Evolutionary conservation across 2,888 invertebrate species (phyloP).

Genomic region (Apamea epomidion): DNA sequence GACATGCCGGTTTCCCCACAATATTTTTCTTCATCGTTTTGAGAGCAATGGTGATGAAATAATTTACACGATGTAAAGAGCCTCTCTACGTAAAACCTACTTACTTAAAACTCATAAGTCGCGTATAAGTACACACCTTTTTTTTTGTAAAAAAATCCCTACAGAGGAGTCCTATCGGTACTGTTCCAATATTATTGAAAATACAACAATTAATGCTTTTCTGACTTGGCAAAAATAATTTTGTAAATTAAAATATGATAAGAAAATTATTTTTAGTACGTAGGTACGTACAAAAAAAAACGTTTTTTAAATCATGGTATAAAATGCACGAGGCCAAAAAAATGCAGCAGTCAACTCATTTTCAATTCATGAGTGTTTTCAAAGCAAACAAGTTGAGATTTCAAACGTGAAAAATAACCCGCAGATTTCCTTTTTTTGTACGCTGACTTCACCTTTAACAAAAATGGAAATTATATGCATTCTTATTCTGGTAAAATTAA

Average conservation of each 20-base stretch:
- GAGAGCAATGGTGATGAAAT: too few species aligned
- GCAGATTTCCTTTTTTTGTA: conserved; percentile 8
- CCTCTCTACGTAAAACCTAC: too few species aligned
- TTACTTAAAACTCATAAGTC: too few species aligned
- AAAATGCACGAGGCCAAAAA: conserved; percentile 36
- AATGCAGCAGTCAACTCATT: conserved; percentile 55
- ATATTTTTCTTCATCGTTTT: too few species aligned
- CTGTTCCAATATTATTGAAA: conserved; percentile 3
- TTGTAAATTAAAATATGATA: too few species aligned
- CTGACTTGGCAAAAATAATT: background rate
- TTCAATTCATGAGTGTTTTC: conserved; percentile 56
- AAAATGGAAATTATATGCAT: background rate
- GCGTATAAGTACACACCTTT: too few species aligned
- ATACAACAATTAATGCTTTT: background rate
- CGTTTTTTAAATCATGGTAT: background rate
- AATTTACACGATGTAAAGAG: too few species aligned
- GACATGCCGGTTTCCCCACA: too few species aligned
- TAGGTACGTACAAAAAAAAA: background rate
- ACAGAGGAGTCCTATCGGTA: too few species aligned
- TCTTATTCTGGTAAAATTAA: background rate
- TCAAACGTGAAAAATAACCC: conserved; percentile 48
- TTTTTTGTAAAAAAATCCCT: too few species aligned
- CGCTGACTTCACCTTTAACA: background rate
- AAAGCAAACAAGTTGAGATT: conserved; percentile 46
- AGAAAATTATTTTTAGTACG: too few species aligned